Conservation (phyloP, 2,113 vertebrate species). For the Gambusia holbrooki region DNA sequence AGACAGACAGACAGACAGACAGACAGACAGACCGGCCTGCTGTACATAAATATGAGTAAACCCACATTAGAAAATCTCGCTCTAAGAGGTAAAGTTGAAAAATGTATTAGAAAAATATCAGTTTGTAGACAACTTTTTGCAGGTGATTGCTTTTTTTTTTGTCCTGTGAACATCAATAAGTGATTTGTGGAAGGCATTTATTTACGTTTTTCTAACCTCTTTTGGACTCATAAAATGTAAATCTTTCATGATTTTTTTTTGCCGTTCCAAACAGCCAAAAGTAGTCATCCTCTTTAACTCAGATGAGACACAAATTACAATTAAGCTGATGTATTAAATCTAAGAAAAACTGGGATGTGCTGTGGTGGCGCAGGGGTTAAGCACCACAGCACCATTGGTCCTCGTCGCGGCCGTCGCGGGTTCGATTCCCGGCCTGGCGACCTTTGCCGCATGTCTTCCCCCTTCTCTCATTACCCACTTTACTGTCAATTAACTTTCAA, state of each 20-base stretch:
- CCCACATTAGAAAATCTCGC: not conserved
- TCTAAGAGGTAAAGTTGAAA: not conserved
- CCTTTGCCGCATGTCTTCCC: no score
- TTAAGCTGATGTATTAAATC: conserved; percentile 25
- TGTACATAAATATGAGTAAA: not conserved
- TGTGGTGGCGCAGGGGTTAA: no score
- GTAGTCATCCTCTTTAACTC: conserved; percentile 14
- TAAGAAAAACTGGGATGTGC: conserved; percentile 13
- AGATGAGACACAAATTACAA: conserved; percentile 20
- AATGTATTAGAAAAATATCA: not conserved
- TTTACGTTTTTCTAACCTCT: not conserved
- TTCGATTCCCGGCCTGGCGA: no score
- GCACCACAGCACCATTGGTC: no score
- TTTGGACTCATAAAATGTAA: no score
- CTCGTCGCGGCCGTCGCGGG: no score
- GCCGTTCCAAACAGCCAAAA: conserved; percentile 22
- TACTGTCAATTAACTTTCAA: no score
- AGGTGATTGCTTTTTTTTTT: not conserved
- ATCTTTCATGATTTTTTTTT: not conserved
- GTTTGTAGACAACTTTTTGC: not conserved
- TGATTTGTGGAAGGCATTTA: not conserved
- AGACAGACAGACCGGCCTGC: not conserved
- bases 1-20: no score
- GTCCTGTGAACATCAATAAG: not conserved
- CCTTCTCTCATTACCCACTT: no score